Percentiles rank a stretch among this genome's conserved stretches.
Conservation (phyloP, 2,888 invertebrate species). For the Drepana falcataria region DNA sequence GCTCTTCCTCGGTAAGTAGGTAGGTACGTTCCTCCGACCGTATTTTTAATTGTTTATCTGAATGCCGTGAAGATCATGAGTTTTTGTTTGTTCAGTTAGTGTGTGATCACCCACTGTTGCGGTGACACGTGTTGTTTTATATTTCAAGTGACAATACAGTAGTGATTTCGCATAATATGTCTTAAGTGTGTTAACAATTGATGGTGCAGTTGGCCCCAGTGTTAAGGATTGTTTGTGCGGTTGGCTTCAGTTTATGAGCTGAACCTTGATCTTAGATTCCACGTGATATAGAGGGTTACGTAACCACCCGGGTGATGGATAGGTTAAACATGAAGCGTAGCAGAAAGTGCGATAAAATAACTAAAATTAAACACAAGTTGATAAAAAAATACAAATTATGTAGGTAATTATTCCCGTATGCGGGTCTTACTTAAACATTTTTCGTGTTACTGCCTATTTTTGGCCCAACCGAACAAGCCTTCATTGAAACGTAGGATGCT, state of each 20-base stretch:
- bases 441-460: background rate
- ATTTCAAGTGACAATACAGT: background rate
- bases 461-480: background rate
- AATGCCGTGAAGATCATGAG: conserved; percentile 44
- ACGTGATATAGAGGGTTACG: conserved; percentile 23
- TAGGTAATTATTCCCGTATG: conserved; percentile 39
- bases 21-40: background rate
- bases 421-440: conserved; percentile 6
- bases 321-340: conserved; percentile 51
- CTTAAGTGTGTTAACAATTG: background rate
- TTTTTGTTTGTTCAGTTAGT: conserved; percentile 38
- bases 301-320: conserved; percentile 42
- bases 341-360: conserved; percentile 59
- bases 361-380: conserved; percentile 64
- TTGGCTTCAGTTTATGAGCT: conserved; percentile 8
- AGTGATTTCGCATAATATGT: background rate
- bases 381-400: conserved; percentile 63
- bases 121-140: conserved; percentile 43
- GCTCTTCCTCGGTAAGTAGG: too few species aligned
- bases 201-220: conserved; percentile 10
- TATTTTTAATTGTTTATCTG: conserved; percentile 15
- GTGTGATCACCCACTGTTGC: conserved; percentile 47
- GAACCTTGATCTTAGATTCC: conserved; percentile 37
- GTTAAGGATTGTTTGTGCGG: conserved; percentile 16
- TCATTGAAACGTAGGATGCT: background rate